Percentiles rank a stretch among this genome's conserved stretches.
Conservation (phyloP, 2,888 invertebrate genomes). For the Monoplex corrugatus region DNA sequence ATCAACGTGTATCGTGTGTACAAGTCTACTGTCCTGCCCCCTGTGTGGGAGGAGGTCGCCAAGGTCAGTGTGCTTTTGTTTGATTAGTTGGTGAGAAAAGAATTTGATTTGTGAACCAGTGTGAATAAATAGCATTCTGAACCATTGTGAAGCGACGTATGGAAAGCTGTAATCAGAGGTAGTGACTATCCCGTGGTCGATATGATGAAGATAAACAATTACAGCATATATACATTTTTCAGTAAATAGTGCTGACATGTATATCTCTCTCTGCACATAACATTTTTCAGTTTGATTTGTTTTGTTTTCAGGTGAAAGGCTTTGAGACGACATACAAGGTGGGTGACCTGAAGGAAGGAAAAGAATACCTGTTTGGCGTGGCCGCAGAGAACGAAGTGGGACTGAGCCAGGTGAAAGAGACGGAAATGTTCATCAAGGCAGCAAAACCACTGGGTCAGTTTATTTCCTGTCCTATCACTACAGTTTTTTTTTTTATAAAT, state of each 20-base stretch:
- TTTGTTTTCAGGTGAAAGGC: conserved; percentile 64
- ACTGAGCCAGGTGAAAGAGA: conserved; percentile 70
- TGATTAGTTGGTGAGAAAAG: conserved; percentile 57
- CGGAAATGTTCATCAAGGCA: conserved; percentile 67
- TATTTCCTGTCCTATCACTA: too few species aligned
- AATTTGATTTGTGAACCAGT: conserved; percentile 56
- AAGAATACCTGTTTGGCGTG: conserved; percentile 79
- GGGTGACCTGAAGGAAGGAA: conserved; percentile 71
- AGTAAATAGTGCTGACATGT: neutral
- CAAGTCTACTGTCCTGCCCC: conserved; percentile 62
- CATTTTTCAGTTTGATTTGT: neutral
- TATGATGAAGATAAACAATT: neutral
- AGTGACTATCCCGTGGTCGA: too few species aligned
- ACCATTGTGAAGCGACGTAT: too few species aligned
- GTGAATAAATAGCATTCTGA: conserved; percentile 57
- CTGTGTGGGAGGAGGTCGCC: conserved; percentile 62
- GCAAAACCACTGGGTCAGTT: conserved; percentile 75
- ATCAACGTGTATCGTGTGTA: conserved; percentile 73
- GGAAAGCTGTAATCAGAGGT: too few species aligned
- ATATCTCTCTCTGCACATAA: neutral
- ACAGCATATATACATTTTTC: neutral
- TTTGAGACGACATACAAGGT: conserved; percentile 64
- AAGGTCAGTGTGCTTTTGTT: conserved; percentile 50
- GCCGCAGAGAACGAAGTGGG: conserved; percentile 80
- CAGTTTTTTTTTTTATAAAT: too few species aligned